These are phyloP conservation scores for Goniozus legneri DNA, from an alignment of 1,140 invertebrate species.

Conservation along the genomic window DNA sequence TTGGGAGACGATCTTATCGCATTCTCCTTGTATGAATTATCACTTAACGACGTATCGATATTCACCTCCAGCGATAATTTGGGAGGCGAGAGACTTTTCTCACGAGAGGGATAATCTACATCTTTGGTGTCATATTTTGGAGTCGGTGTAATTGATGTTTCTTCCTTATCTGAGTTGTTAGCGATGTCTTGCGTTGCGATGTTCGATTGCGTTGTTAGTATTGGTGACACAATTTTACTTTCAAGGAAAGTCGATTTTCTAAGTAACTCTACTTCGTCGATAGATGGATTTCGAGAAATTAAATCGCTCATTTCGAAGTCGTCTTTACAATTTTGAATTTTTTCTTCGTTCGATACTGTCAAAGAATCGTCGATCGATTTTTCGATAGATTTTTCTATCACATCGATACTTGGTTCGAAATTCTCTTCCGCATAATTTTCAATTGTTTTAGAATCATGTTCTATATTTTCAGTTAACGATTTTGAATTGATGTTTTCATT, in stretches of 20 bases:
- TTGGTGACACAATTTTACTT: too few relatives aligned
- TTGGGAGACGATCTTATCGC: too few relatives aligned
- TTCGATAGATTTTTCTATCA: constrained; percentile 1
- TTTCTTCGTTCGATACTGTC: neutral
- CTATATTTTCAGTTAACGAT: neutral
- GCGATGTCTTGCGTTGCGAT: too few relatives aligned
- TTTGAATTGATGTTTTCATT: too few relatives aligned
- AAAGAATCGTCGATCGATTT: neutral
- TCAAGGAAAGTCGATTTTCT: too few relatives aligned
- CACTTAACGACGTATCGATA: too few relatives aligned
- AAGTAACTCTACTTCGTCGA: too few relatives aligned
- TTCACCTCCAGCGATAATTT: neutral
- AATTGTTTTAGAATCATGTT: neutral
- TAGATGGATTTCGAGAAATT: too few relatives aligned
- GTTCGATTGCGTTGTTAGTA: too few relatives aligned
- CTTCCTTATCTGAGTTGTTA: too few relatives aligned
- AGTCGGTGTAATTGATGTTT: too few relatives aligned
- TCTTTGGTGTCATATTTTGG: neutral
- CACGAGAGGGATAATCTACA: neutral
- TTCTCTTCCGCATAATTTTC: constrained; percentile 5
- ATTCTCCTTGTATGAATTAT: too few relatives aligned
- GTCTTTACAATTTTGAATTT: constrained; percentile 1
- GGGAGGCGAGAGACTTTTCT: neutral
- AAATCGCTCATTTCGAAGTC: constrained; percentile 1
- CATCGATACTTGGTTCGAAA: constrained; percentile 1